Percentiles rank a stretch among this genome's conserved stretches.
phyloP scores from a whole-genome alignment of 2,113 vertebrate genomes.

The Syngnathus typhle region DNA sequence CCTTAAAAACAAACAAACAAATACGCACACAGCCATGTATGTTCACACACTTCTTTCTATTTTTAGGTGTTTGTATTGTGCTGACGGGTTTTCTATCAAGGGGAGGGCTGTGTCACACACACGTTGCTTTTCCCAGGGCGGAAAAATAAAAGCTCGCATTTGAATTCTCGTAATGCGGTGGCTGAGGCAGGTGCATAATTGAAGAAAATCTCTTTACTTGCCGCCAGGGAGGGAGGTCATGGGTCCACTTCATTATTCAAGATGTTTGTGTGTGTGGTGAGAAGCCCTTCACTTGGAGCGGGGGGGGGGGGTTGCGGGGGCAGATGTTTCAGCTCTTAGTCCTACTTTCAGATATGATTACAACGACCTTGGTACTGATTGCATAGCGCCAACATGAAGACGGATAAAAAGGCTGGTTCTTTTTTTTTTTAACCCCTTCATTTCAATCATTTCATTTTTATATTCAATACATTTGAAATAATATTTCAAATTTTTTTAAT shows the following conservation, averaged over 20 bases:
- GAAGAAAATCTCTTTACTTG: constrained; percentile 57
- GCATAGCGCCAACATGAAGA: background rate
- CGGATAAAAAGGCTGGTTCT: background rate
- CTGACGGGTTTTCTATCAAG: constrained; percentile 17
- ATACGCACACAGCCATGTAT: constrained; percentile 23
- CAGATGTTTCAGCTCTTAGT: constrained; percentile 23
- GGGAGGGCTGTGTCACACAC: constrained; percentile 5
- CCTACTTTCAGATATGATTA: background rate
- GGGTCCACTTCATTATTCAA: constrained; percentile 45
- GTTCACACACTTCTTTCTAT: constrained; percentile 17
- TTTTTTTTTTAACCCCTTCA: no score
- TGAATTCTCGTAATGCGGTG: constrained; percentile 4
- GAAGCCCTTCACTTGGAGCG: background rate
- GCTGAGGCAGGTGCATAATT: constrained; percentile 60
- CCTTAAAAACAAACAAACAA: background rate
- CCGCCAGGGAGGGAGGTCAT: constrained; percentile 15
- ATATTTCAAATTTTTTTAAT: no score
- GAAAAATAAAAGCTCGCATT: constrained; percentile 31
- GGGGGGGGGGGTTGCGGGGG: constrained; percentile 3
- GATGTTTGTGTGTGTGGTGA: constrained; percentile 18
- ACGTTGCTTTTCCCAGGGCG: constrained; percentile 22
- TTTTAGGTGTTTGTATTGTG: constrained; percentile 4
- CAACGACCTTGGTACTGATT: background rate
- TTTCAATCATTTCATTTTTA: no score
- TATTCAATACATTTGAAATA: no score